phyloP scores from a whole-genome alignment of 2,113 vertebrate genomes.

The Petroica traversi region DNA sequence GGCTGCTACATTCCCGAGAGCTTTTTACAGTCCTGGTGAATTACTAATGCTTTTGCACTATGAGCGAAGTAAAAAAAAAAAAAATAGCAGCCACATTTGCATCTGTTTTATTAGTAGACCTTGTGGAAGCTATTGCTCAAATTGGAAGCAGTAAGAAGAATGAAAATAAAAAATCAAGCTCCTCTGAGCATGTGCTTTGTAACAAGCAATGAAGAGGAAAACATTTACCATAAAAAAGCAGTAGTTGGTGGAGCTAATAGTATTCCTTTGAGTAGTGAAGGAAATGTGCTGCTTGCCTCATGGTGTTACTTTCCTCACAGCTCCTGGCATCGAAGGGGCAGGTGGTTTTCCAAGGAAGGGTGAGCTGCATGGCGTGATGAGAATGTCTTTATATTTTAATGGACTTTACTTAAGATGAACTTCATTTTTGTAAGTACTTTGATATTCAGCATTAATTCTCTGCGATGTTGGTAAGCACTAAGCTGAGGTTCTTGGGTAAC shows the following conservation, averaged over 20 bases:
- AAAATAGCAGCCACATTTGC: not conserved
- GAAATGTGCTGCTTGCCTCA: not conserved
- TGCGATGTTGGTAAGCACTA: not conserved
- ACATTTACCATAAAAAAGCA: not conserved
- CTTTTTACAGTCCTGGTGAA: not conserved
- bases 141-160: not conserved
- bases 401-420: not conserved
- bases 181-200: conserved; percentile 1
- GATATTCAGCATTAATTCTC: not conserved
- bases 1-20: not conserved
- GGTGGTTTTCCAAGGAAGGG: not conserved
- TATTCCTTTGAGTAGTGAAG: not conserved
- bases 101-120: not conserved
- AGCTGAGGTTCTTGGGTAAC: not conserved
- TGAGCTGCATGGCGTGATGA: not conserved
- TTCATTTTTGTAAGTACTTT: conserved; percentile 20
- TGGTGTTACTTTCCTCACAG: not conserved
- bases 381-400: not conserved
- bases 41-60: not conserved
- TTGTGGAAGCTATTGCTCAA: not conserved
- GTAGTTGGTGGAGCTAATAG: not conserved
- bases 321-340: not conserved
- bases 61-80: not conserved
- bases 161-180: not conserved
- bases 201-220: conserved; percentile 20